Conservation (phyloP, 2,888 invertebrate genomes). For the Hylaea fasciaria region DNA sequence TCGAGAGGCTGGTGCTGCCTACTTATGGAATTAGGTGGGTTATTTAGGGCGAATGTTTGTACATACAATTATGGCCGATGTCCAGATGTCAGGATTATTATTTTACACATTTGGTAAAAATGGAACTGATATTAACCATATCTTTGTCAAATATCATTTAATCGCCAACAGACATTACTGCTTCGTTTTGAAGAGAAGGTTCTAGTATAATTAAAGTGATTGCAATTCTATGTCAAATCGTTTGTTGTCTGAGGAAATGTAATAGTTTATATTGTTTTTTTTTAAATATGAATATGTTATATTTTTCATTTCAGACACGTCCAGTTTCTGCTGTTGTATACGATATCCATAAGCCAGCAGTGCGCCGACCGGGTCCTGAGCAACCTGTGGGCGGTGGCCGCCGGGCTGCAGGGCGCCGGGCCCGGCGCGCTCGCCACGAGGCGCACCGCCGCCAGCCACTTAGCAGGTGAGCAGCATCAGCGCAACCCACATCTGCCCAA, state of each 20-base stretch:
- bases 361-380: conserved; percentile 71
- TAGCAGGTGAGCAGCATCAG: conserved; percentile 52
- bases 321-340: conserved; percentile 79
- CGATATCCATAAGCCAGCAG: conserved; percentile 78
- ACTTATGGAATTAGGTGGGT: conserved; percentile 89
- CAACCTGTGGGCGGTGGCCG: conserved; percentile 73
- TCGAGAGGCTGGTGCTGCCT: conserved; percentile 92
- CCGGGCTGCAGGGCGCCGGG: conserved; percentile 68
- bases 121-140: too few relatives aligned
- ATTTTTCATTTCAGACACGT: conserved; percentile 67
- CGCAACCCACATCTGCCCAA: too few relatives aligned
- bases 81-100: too few relatives aligned
- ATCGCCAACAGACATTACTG: too few relatives aligned
- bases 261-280: background rate
- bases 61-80: too few relatives aligned
- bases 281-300: too few relatives aligned
- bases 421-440: conserved; percentile 71
- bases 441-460: conserved; percentile 72
- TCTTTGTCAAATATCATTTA: too few relatives aligned
- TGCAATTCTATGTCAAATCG: too few relatives aligned
- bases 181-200: too few relatives aligned
- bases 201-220: too few relatives aligned
- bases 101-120: too few relatives aligned
- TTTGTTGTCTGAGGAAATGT: too few relatives aligned
- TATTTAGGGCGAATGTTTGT: background rate